Evolutionary conservation across 2,888 invertebrate species (phyloP).

Genomic region (Peribatodes rhomboidaria): DNA sequence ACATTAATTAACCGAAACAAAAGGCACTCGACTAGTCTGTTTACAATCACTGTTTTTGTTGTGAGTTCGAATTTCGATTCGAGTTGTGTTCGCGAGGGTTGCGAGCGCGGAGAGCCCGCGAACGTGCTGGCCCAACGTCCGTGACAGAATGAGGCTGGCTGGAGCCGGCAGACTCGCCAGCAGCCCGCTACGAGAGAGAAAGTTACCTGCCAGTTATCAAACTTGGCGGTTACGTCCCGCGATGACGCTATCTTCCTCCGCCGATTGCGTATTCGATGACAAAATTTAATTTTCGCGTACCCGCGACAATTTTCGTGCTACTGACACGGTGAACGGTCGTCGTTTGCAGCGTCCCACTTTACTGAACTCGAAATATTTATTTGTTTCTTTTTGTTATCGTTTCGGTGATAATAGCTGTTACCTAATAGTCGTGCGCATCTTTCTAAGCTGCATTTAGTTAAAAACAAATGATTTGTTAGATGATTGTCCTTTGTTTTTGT

Average conservation of each 20-base stretch:
- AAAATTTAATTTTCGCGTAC: constrained; percentile 78
- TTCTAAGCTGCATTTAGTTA: constrained; percentile 30
- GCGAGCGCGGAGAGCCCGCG: constrained; percentile 74
- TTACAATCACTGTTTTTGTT: constrained; percentile 55
- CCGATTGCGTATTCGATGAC: constrained; percentile 83
- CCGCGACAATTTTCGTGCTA: constrained; percentile 70
- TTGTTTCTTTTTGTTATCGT: constrained; percentile 47
- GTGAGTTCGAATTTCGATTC: constrained; percentile 42
- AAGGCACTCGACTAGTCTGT: constrained; percentile 57
- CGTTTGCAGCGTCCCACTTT: constrained; percentile 69
- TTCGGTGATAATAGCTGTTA: constrained; percentile 33
- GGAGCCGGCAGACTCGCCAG: constrained; percentile 50
- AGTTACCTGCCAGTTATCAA: constrained; percentile 80
- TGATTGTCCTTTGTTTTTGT: constrained; percentile 13
- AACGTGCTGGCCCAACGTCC: constrained; percentile 71
- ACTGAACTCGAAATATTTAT: constrained; percentile 55
- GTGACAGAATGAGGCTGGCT: constrained; percentile 73
- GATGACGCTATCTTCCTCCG: constrained; percentile 81
- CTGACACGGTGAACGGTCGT: constrained; percentile 78
- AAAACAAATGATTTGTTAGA: constrained; percentile 12
- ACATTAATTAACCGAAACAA: constrained; percentile 57
- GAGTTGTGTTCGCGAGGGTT: constrained; percentile 56
- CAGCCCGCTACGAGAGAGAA: constrained; percentile 73
- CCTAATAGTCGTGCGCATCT: constrained; percentile 42
- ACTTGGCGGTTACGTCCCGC: constrained; percentile 82